A percentile compares a stretch with the other conserved stretches of the same genome.
Evolutionary conservation across 2,888 invertebrate species (phyloP).

Genomic region (Temnothorax ravouxi): DNA sequence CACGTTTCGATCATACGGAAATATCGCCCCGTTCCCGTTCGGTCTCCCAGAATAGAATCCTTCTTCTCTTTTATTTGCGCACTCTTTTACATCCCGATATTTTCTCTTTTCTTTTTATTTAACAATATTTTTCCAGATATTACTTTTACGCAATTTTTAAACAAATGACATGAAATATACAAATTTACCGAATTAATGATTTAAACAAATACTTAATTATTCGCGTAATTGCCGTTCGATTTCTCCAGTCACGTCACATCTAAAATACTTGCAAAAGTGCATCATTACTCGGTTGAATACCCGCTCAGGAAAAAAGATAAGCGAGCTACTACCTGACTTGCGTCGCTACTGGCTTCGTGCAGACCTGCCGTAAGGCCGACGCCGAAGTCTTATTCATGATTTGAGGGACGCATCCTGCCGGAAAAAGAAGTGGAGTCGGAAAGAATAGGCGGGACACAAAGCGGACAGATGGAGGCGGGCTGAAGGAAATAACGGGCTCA

Average conservation of each 20-base stretch:
- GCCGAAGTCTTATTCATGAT: slow-evolving; percentile 81
- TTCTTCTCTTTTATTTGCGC: background rate
- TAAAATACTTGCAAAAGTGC: background rate
- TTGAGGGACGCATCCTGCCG: slow-evolving; percentile 78
- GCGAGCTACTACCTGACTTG: slow-evolving; percentile 37
- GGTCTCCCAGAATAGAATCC: background rate
- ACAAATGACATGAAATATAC: background rate
- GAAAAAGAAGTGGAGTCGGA: slow-evolving; percentile 60
- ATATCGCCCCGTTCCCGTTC: slow-evolving; percentile 3
- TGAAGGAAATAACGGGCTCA: slow-evolving; percentile 70
- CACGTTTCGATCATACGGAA: slow-evolving; percentile 29
- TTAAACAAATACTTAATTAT: background rate
- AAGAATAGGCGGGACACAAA: slow-evolving; percentile 31
- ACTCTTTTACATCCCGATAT: background rate
- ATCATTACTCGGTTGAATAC: background rate
- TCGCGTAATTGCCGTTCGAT: slow-evolving; percentile 10
- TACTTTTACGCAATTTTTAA: background rate
- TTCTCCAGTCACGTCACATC: background rate
- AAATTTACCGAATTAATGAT: background rate
- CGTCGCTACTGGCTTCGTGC: slow-evolving; percentile 28
- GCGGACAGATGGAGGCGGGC: slow-evolving; percentile 21
- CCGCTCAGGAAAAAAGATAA: slow-evolving; percentile 14
- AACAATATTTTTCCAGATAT: background rate
- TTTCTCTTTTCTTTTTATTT: background rate
- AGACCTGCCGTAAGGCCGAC: slow-evolving; percentile 44